These are phyloP conservation scores for Atopsyche davidsoni DNA, from an alignment of 1,140 invertebrate species.

Conservation along the genomic window DNA sequence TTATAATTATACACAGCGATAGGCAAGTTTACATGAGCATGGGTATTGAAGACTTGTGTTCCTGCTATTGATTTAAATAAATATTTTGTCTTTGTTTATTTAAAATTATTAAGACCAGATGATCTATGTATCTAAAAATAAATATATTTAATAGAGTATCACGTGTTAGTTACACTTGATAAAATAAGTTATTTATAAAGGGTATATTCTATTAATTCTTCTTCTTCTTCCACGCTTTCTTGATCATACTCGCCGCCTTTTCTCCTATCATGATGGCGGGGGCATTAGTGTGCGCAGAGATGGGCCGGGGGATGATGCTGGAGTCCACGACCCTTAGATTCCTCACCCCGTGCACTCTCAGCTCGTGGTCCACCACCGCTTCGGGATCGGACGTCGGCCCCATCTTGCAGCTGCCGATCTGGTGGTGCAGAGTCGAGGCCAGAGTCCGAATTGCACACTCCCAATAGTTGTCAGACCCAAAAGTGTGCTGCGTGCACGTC, in stretches of 20 bases:
- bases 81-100: too few species aligned
- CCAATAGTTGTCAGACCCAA: conserved; percentile 50
- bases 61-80: too few species aligned
- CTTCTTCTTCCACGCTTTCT: conserved; percentile 27
- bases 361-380: conserved; percentile 53
- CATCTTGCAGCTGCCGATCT: conserved; percentile 58
- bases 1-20: too few species aligned
- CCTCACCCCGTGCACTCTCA: conserved; percentile 46
- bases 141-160: too few species aligned
- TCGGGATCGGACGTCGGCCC: conserved; percentile 46
- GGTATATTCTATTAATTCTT: too few species aligned
- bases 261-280: conserved; percentile 52
- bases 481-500: conserved; percentile 40
- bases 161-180: too few species aligned
- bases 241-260: conserved; percentile 49
- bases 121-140: too few species aligned
- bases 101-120: too few species aligned
- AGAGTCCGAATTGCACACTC: conserved; percentile 42
- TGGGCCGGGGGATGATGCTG: conserved; percentile 37
- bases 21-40: too few species aligned
- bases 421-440: conserved; percentile 48
- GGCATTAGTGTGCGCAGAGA: conserved; percentile 39
- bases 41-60: too few species aligned
- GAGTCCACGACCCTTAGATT: conserved; percentile 41
- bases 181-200: too few species aligned